Evolutionary conservation across 2,113 vertebrate genomes (phyloP).

Genomic region (Nyctereutes procyonoides): DNA sequence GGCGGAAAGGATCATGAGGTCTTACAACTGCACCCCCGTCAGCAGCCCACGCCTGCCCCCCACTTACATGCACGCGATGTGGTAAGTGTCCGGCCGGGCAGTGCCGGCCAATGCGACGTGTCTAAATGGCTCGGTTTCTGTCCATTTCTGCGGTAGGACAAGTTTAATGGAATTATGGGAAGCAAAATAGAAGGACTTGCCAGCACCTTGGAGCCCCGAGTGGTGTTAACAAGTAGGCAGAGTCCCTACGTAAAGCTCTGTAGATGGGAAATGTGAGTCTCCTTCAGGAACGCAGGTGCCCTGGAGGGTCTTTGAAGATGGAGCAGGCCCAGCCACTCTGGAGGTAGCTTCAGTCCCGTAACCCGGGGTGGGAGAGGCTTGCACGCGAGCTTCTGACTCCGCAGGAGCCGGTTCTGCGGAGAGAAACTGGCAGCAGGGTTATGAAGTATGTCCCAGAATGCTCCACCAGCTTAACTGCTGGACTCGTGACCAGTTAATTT

Average conservation of each 20-base stretch:
- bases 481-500: rapidly evolving
- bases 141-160: rapidly evolving
- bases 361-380: rapidly evolving
- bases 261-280: rapidly evolving
- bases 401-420: rapidly evolving
- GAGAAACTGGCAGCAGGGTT: not conserved
- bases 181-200: not conserved
- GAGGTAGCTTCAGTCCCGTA: not conserved
- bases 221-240: not conserved
- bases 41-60: slow-evolving; percentile 98
- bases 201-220: not conserved
- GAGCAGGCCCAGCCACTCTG: rapidly evolving
- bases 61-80: slow-evolving; percentile 99
- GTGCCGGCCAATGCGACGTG: rapidly evolving
- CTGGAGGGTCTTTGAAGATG: not conserved
- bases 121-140: rapidly evolving
- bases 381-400: not conserved
- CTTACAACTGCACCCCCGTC: slow-evolving; percentile 98
- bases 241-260: no score
- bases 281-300: no score
- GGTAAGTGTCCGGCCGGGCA: slow-evolving; percentile 87
- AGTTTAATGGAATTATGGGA: not conserved
- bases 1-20: slow-evolving; percentile 98
- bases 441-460: rapidly evolving
- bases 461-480: not conserved